Evolutionary conservation across 2,888 invertebrate species (phyloP), one percentile per base, ranked within the genome.

Genomic region (Drosophila birchii): DNA sequence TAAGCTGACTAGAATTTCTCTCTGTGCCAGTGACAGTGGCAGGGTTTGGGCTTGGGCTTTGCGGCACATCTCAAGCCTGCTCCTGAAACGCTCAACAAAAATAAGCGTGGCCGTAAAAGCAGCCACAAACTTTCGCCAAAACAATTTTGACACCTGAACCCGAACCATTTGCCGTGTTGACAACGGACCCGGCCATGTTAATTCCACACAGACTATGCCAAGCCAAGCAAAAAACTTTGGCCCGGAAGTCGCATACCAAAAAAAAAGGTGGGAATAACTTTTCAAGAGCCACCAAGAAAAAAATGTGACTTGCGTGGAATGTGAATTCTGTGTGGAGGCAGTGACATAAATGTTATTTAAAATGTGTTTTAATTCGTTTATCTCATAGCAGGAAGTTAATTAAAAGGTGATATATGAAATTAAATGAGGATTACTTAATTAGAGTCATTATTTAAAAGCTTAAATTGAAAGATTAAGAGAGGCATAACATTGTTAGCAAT

Each of bases 141-240:
- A 68, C 78, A 83, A 77, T 86, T 84, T 88, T 86, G 86, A 88
- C 84, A 84, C 84, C 88, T 84, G 73, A 77, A 88, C 88, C 84
- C 71, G 29, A 41, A 47, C 68, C 68, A 56, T 78, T 86, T 75
- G 67, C 83, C 71, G 83, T 80, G 83, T 80, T 88, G 83, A 83
- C 88, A 83, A 83, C 81, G 64, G 69, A 76, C 72, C 85, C 29
- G 61, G 71, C 45, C 70, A 70, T 70, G 70, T 70, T 70, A 70
- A 69, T 51, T 69, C 43, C 68, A 26, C 36, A 32, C 68, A 70
- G 58, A 70, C 67, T 53, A 53, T 51, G 66, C 41, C 39, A 58
- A 70, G 70, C 38, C 36, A 51, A 44, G 58, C 34, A 53, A 49
- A 47, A 57, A 69, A 58, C 59, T 69, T 69, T 69, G 18, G n/a